Percentiles rank a stretch among this genome's conserved stretches.
phyloP scores from a whole-genome alignment of 2,888 invertebrate species.

The Hipparchia semele region DNA sequence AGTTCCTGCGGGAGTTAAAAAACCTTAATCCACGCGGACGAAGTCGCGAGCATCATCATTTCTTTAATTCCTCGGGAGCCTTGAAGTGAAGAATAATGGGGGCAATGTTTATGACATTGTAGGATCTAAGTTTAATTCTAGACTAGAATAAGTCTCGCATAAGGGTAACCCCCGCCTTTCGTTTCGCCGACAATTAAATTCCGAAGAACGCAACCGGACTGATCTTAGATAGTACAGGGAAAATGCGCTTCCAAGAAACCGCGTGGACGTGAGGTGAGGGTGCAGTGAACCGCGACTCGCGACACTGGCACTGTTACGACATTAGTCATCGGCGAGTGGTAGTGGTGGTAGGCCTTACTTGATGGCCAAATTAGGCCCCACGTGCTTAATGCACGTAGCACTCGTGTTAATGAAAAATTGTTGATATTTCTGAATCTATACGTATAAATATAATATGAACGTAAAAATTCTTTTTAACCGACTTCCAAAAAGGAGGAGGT shows the following conservation, averaged over 20 bases:
- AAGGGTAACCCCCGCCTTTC: background rate
- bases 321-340: constrained; percentile 10
- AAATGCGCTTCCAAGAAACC: constrained; percentile 24
- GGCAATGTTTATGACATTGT: background rate
- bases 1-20: no score
- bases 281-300: constrained; percentile 21
- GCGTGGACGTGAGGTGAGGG: constrained; percentile 16
- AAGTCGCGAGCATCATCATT: no score
- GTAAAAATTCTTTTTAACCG: no score
- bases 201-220: constrained; percentile 26
- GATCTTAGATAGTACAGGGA: constrained; percentile 33
- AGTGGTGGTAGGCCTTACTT: background rate
- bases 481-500: no score
- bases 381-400: background rate
- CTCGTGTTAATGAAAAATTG: no score
- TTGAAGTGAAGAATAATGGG: no score
- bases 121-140: background rate
- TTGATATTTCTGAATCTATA: no score
- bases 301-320: constrained; percentile 13
- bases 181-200: constrained; percentile 2
- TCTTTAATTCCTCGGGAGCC: no score
- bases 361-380: background rate
- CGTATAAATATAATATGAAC: no score
- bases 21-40: no score
- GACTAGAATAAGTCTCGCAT: background rate